Conservation (phyloP, 2,113 vertebrate genomes). For the Colaptes auratus region DNA sequence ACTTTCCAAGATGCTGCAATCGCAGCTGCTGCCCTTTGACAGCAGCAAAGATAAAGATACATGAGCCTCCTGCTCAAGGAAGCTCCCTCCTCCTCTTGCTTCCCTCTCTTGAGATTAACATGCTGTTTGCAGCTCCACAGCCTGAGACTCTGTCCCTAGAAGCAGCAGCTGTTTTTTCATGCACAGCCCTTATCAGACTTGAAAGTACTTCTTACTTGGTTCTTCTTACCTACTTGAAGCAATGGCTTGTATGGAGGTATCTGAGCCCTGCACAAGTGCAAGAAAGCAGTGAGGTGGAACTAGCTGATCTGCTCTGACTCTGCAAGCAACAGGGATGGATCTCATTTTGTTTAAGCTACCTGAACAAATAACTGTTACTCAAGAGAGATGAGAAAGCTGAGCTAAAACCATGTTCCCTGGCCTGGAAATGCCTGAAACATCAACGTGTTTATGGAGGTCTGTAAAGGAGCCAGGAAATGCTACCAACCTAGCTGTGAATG, state of each 20-base stretch:
- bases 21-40: constrained; percentile 61
- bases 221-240: neutral
- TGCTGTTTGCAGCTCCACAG: neutral
- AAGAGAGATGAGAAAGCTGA: neutral
- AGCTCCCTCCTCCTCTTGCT: neutral
- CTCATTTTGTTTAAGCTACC: neutral
- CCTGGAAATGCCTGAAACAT: neutral
- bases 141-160: neutral
- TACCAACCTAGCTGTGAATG: neutral
- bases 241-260: neutral
- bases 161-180: neutral
- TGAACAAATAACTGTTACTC: neutral
- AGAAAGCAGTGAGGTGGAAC: neutral
- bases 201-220: neutral
- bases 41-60: constrained; percentile 42
- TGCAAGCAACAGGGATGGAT: neutral
- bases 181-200: neutral
- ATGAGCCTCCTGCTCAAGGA: neutral
- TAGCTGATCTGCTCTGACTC: neutral
- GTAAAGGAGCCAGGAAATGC: neutral
- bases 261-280: accelerated
- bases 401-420: neutral
- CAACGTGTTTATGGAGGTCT: neutral
- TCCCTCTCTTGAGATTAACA: neutral
- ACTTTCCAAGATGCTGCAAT: constrained; percentile 6